Evolutionary conservation across 2,797 vertebrate species (phyloP), one percentile per base, ranked within the genome.

Genomic region (Perodicticus potto): DNA sequence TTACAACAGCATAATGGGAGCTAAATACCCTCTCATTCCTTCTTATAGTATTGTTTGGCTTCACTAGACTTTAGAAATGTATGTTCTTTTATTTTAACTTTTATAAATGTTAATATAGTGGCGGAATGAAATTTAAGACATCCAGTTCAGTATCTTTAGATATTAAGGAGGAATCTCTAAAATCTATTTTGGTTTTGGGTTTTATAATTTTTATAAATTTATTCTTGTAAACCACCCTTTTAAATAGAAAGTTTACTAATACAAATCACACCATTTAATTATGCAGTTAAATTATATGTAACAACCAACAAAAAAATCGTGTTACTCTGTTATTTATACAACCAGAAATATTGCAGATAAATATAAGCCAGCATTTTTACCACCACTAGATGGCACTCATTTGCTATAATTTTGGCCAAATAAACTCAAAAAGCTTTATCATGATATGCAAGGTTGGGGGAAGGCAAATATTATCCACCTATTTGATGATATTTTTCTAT

Each of bases 361-460:
- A 29, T 45, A 72, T 17, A 43, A 67, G 65, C 91, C 93, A 86
- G 57, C 34, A 93, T 85, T 84, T 82, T 22, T 34, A 40, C 63
- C 43, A 96, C 98, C 98, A 98, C 98, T 98, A 99, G 98, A 97
- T 98, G 98, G 98, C 98, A 98, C n/a, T 95, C 92, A 77, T 63
- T 97, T 82, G 96, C 98, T 96, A 87, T 57, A 73, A n/a, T 94
- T 98, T 70, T 86, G 82, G 72, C 87, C 55, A 63, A 91, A 89
- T 13, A 37, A 32, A 20, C 40, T 94, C 92, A 89, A 34, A 93
- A 77, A 78, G 14, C n/a, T 95, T 77, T 53, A 90, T 85, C 45
- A 40, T 12, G 69, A 19, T 32, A 25, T 5, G 23, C 5, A 89
- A n/a, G 49, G 67, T 94, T 93, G 5, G 87, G 0, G 0, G 76